phyloP scores from a whole-genome alignment of 2,888 invertebrate genomes.

The Protonemura montana region DNA sequence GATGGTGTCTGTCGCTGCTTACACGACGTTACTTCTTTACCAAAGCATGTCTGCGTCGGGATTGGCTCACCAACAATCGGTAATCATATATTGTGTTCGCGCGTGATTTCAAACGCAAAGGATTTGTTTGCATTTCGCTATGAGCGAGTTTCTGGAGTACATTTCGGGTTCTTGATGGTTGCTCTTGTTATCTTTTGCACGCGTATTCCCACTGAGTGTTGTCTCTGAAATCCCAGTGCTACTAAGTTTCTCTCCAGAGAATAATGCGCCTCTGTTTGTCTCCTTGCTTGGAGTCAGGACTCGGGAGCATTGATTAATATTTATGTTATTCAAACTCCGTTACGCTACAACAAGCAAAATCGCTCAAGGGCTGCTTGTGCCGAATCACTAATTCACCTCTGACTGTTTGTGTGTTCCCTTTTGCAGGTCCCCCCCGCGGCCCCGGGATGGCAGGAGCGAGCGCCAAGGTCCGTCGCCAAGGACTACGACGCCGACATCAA shows the following conservation, averaged over 20 bases:
- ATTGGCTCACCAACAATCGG: slow-evolving; percentile 39
- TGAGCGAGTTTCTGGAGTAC: neutral
- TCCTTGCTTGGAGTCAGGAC: neutral
- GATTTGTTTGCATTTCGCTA: neutral
- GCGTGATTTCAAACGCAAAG: slow-evolving; percentile 33
- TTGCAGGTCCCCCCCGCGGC: slow-evolving; percentile 50
- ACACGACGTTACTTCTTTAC: slow-evolving; percentile 69
- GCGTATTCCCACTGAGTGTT: neutral
- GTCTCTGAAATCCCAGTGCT: neutral
- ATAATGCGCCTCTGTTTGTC: neutral
- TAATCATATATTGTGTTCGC: slow-evolving; percentile 13
- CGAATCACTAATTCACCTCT: neutral
- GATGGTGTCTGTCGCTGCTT: slow-evolving; percentile 64
- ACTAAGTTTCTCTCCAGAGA: neutral
- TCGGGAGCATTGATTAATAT: neutral
- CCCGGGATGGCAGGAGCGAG: slow-evolving; percentile 55
- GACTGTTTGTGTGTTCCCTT: neutral
- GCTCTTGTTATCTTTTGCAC: neutral
- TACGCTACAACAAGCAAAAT: neutral
- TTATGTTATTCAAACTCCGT: neutral
- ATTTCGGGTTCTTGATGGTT: neutral
- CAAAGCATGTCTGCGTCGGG: slow-evolving; percentile 63
- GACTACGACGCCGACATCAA: slow-evolving; percentile 57
- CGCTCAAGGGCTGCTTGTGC: slow-evolving; percentile 7
- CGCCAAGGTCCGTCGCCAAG: slow-evolving; percentile 52